Evolutionary conservation across 2,113 vertebrate genomes (phyloP), one percentile per base, ranked within the genome.

Genomic region (Osmerus mordax): DNA sequence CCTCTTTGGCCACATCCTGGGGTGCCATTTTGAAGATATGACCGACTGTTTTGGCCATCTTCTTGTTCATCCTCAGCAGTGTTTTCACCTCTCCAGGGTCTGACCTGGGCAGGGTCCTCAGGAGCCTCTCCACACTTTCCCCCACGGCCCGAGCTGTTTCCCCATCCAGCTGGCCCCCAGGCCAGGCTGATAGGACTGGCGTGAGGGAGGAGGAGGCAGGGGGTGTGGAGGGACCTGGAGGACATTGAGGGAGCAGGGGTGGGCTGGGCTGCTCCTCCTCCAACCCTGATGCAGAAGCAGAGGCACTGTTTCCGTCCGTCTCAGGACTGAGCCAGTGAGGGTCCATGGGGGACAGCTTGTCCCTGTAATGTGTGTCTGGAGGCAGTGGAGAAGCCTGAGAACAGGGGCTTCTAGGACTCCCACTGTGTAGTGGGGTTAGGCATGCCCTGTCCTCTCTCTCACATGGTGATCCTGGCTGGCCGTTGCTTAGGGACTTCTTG

Each of bases 11-110:
- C 15, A 87, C 91, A 75, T 97, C 94, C 0, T 92, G 91, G 0
- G 95, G 90, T 18, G 91, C 94, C 92, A 97, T 93, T 76, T 94
- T 94, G 87, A 98, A 98, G 83, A 98, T 96, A 87, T 98, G 97
- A 1, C 95, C 96, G 74, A 99, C 94, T 0, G 95, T 92, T 81
- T 96, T 95, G 3, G 95, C 95, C 85, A 98, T 84, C 85, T 97
- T 99, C 91, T 97, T 97, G 85, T 98, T 97, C 85, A 97, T 93
- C 84, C 96, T 94, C 60, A 98, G 90, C 36, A 98, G 85, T 0
- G 94, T 94, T 21, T 94, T 93, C 0, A 93, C 89, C 77, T 98
- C 96, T 0, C 90, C 87, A 0, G 92, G 81, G 55, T 95, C 93
- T 0, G 95, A 93, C 67, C 93, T 90, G 0, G 96, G 94, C 69